phyloP scores from a whole-genome alignment of 2,888 invertebrate species.

The Autographa gamma region DNA sequence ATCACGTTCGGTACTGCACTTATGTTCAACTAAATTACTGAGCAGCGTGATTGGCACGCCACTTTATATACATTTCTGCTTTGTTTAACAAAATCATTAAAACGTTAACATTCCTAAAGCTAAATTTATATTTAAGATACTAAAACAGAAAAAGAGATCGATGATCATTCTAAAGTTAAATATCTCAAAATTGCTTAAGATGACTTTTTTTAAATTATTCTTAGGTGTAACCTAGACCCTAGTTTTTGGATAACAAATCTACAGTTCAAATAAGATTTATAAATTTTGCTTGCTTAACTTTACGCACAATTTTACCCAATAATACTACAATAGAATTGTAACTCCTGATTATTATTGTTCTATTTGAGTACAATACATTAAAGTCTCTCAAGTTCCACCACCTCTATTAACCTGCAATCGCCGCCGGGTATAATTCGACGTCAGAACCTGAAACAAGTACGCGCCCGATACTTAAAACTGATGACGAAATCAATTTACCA shows the following conservation, averaged over 20 bases:
- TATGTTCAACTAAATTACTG: slow-evolving; percentile 41
- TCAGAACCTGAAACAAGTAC: slow-evolving; percentile 21
- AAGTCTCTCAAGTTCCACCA: not conserved
- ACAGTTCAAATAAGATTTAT: no score
- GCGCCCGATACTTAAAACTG: slow-evolving; percentile 31
- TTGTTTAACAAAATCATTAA: not conserved
- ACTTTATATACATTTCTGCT: not conserved
- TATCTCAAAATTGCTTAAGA: no score
- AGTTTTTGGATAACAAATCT: no score
- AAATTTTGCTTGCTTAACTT: no score
- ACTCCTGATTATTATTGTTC: not conserved
- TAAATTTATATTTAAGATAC: not conserved
- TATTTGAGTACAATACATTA: not conserved
- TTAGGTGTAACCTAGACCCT: no score
- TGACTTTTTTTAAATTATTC: no score
- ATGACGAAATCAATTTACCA: slow-evolving; percentile 48
- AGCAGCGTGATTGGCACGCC: slow-evolving; percentile 26
- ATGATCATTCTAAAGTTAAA: no score
- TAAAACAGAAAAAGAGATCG: no score
- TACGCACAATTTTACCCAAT: no score
- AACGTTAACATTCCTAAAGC: not conserved
- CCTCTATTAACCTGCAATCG: slow-evolving; percentile 11
- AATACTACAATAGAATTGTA: not conserved
- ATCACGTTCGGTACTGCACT: slow-evolving; percentile 44
- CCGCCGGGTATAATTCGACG: slow-evolving; percentile 23